These are phyloP conservation scores for Geotrupes spiniger DNA, from an alignment of 2,888 invertebrate genomes.

Conservation along the genomic window DNA sequence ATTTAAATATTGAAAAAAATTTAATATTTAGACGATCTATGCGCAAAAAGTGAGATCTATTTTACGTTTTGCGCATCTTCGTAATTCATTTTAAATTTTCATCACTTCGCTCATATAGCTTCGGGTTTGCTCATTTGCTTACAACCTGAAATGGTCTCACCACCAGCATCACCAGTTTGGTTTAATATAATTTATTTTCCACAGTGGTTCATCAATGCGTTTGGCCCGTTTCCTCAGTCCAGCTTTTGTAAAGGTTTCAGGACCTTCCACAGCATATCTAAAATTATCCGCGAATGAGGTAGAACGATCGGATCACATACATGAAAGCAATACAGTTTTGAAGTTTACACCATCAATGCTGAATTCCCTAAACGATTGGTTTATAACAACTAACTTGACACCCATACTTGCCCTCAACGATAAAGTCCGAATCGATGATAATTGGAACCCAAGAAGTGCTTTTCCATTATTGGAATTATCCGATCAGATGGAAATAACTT, in stretches of 20 bases:
- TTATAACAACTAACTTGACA: conserved; percentile 58
- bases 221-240: conserved; percentile 69
- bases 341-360: conserved; percentile 43
- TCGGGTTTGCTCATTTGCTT: no score
- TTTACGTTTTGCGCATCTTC: no score
- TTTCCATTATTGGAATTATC: conserved; percentile 66
- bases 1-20: not conserved
- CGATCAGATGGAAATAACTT: conserved; percentile 61
- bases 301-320: conserved; percentile 12
- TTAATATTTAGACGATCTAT: no score
- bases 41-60: no score
- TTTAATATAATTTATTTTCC: conserved; percentile 34
- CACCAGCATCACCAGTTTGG: no score
- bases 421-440: conserved; percentile 51
- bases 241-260: conserved; percentile 70
- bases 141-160: no score
- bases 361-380: conserved; percentile 53
- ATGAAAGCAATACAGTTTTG: conserved; percentile 30
- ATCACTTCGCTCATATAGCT: no score
- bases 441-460: conserved; percentile 70
- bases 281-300: conserved; percentile 40
- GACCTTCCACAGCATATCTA: conserved; percentile 60
- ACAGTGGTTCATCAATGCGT: conserved; percentile 58
- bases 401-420: conserved; percentile 69
- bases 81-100: no score